Evolutionary conservation across 2,888 invertebrate species (phyloP), one percentile per base, ranked within the genome.

Genomic region (Phalera bucephala): DNA sequence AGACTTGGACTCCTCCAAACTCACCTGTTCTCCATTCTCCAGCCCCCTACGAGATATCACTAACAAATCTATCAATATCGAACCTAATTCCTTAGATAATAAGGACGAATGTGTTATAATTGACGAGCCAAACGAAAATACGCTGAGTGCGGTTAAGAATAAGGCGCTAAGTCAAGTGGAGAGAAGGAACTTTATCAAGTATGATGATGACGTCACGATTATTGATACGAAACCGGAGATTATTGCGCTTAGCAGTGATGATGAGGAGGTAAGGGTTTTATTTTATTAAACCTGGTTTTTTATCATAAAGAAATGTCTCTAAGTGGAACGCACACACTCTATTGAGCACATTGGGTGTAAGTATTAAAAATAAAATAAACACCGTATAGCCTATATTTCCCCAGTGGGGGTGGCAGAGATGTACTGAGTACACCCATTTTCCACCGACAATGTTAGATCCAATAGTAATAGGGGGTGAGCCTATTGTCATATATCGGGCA

Each of bases 191-290:
- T 56, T 52, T 6, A 57, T 42, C 7, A 50, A 33, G 1, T 52
- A 60, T 36, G 82, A 86, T 45, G 85, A 88, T 52, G 87, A 88
- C 33, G 71, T 88, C 7, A 74, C 85, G 1, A 80, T 88, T 8
- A 69, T 87, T 31, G 85, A 86, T 29, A 59, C 51, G 0, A 68
- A 72, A 31, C 71, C 78, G 3, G 85, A 85, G 52, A 69, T 91
- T 7, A 85, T 90, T 19, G 80, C 81, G 5, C 55, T 89, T 8
- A 90, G 89, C 67, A 90, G 90, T 33, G 89, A 88, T 45, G 88
- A 88, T 14, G 89, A 88, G 3, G 71, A 71, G 66, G 83, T 84
- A 44, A 70, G 73, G 45, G 3, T 9, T 22, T 7, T 4, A 8
- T 21, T 21, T 8, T n/a, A n/a, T n/a, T n/a, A n/a, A n/a, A n/a